Percentiles rank a stretch among this genome's conserved stretches.
Evolutionary conservation across 1,140 invertebrate genomes (phyloP).

Genomic region (Andrena cerasifolii): DNA sequence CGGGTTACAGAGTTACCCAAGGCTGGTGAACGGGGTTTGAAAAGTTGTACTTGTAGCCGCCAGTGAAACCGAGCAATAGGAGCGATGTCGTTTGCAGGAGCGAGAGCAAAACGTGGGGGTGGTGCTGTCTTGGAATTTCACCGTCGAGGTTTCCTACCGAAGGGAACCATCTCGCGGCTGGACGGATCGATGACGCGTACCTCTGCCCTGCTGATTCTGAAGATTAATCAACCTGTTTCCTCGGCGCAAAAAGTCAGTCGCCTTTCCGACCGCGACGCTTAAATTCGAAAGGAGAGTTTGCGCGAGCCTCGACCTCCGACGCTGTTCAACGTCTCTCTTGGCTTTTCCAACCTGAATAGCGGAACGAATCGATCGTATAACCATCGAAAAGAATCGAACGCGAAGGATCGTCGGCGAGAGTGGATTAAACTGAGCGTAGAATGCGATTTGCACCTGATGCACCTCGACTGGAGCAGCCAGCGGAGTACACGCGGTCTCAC

Average conservation of each 20-base stretch:
- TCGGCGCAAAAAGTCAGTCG: not conserved
- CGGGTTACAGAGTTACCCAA: slow-evolving; percentile 9
- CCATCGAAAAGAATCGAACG: slow-evolving; percentile 5
- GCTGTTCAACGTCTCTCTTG: not conserved
- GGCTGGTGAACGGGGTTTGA: not conserved
- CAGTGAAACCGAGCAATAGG: slow-evolving; percentile 40
- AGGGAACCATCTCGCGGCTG: not conserved
- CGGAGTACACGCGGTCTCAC: no score
- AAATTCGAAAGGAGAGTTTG: slow-evolving; percentile 2
- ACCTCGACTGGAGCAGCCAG: not conserved
- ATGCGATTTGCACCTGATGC: slow-evolving; percentile 50
- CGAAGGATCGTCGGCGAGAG: not conserved
- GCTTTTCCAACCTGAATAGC: not conserved
- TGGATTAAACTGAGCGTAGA: slow-evolving; percentile 25
- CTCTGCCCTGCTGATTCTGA: slow-evolving; percentile 2
- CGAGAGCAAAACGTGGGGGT: not conserved
- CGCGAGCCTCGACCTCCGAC: not conserved
- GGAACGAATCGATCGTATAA: slow-evolving; percentile 31
- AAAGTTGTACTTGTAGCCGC: slow-evolving; percentile 13
- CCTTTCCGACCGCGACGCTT: not conserved
- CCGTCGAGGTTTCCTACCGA: slow-evolving; percentile 13
- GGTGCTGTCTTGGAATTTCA: slow-evolving; percentile 36
- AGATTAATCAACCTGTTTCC: slow-evolving; percentile 32
- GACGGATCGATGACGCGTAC: slow-evolving; percentile 23
- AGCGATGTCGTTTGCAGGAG: slow-evolving; percentile 11